Percentiles rank a stretch among this genome's conserved stretches.
Conservation (phyloP, 2,113 vertebrate genomes). For the Australoheros scitulus region DNA sequence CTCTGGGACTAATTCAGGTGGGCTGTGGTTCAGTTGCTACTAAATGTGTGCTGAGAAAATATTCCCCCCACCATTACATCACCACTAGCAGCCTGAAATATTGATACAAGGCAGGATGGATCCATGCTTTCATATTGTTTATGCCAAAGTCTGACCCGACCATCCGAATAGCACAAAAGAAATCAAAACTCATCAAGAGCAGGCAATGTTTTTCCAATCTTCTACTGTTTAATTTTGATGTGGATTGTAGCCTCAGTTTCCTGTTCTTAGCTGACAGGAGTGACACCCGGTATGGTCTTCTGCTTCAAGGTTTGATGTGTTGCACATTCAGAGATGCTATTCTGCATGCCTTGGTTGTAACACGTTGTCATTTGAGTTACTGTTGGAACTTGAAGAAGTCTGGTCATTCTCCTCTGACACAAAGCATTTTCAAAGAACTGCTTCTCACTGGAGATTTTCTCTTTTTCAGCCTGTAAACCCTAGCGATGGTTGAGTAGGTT, state of each 20-base stretch:
- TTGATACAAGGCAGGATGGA: neutral
- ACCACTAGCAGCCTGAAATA: neutral
- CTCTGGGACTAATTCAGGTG: neutral
- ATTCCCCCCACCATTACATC: too few species aligned
- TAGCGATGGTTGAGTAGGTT: too few species aligned
- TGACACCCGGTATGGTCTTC: neutral
- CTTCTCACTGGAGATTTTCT: neutral
- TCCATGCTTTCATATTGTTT: neutral
- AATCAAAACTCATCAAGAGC: neutral
- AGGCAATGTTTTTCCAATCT: rapidly evolving
- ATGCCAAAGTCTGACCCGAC: neutral
- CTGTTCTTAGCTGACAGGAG: neutral
- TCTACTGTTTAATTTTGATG: neutral
- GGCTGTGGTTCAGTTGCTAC: neutral
- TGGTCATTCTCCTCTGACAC: neutral
- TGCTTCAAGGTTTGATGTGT: neutral
- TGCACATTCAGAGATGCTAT: neutral
- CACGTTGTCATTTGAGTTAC: neutral
- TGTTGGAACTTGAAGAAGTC: neutral
- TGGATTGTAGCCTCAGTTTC: neutral
- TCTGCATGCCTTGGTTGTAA: neutral
- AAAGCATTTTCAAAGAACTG: neutral
- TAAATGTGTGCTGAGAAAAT: neutral
- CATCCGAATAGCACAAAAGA: neutral
- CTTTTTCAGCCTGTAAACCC: too few species aligned